Percentiles rank a stretch among this genome's conserved stretches.
These are phyloP conservation scores for Macrotis lagotis DNA, from an alignment of 2,113 vertebrate species.

Conservation along the genomic window DNA sequence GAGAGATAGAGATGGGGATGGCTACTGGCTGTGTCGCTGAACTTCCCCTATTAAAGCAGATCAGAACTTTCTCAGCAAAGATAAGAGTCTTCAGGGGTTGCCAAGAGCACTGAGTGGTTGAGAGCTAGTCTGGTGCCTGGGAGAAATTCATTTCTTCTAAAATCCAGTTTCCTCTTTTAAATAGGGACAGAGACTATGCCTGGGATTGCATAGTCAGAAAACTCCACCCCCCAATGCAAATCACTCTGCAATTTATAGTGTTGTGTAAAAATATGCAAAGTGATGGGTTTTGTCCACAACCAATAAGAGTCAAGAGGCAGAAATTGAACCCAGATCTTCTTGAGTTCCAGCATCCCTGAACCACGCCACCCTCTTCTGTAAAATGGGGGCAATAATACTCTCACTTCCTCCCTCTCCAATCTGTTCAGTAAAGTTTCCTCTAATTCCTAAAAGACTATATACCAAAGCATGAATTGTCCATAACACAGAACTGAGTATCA, in stretches of 20 bases:
- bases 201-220: background rate
- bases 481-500: background rate
- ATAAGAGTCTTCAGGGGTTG: background rate
- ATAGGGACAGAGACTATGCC: background rate
- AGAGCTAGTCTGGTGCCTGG: background rate
- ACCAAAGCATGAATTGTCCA: background rate
- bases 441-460: background rate
- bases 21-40: background rate
- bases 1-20: no score
- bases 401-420: background rate
- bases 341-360: background rate
- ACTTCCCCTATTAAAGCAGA: background rate
- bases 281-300: background rate
- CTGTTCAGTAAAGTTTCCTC: background rate
- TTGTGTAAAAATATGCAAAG: background rate
- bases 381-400: background rate
- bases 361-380: background rate
- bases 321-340: background rate
- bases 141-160: background rate
- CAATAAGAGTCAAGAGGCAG: background rate
- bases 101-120: background rate
- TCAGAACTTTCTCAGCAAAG: background rate
- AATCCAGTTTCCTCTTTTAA: background rate
- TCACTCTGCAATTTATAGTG: background rate
- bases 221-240: background rate